Percentiles rank a stretch among this genome's conserved stretches.
Conservation (phyloP, 2,888 invertebrate species). For the Macrosiphum euphorbiae region DNA sequence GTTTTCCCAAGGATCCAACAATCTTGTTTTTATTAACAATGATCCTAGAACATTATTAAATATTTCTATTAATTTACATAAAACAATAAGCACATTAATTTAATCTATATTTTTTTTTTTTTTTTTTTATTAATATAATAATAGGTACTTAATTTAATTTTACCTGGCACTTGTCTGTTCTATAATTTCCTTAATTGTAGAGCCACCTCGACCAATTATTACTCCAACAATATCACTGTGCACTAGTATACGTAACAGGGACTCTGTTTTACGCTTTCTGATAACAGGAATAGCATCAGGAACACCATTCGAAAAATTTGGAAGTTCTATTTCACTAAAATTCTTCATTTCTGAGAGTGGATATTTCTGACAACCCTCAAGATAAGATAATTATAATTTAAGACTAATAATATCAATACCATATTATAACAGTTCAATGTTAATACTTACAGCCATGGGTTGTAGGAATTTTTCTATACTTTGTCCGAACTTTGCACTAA, state of each 20-base stretch:
- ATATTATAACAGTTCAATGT: neutral
- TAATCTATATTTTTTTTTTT: neutral
- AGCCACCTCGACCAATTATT: slow-evolving; percentile 97
- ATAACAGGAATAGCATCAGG: slow-evolving; percentile 82
- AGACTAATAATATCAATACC: no score
- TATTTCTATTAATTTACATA: neutral
- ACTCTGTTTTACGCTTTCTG: slow-evolving; percentile 81
- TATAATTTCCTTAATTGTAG: slow-evolving; percentile 96
- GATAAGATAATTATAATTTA: slow-evolving; percentile 67
- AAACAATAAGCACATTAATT: neutral
- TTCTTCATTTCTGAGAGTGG: slow-evolving; percentile 78
- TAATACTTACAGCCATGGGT: slow-evolving; percentile 73
- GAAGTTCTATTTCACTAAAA: slow-evolving; percentile 70
- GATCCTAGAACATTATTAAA: slow-evolving; percentile 73
- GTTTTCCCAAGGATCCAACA: slow-evolving; percentile 90
- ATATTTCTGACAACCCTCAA: slow-evolving; percentile 87
- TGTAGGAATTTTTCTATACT: slow-evolving; percentile 95
- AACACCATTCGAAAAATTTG: neutral
- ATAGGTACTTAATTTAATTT: neutral
- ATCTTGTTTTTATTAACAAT: slow-evolving; percentile 96
- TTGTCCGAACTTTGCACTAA: slow-evolving; percentile 94
- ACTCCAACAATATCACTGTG: slow-evolving; percentile 99
- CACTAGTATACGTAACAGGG: slow-evolving; percentile 89
- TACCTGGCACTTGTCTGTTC: slow-evolving; percentile 87
- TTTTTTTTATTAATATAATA: neutral